A percentile compares a stretch with the other conserved stretches of the same genome.
Evolutionary conservation across 2,113 vertebrate genomes (phyloP).

Genomic region (Myiozetetes cayanensis): DNA sequence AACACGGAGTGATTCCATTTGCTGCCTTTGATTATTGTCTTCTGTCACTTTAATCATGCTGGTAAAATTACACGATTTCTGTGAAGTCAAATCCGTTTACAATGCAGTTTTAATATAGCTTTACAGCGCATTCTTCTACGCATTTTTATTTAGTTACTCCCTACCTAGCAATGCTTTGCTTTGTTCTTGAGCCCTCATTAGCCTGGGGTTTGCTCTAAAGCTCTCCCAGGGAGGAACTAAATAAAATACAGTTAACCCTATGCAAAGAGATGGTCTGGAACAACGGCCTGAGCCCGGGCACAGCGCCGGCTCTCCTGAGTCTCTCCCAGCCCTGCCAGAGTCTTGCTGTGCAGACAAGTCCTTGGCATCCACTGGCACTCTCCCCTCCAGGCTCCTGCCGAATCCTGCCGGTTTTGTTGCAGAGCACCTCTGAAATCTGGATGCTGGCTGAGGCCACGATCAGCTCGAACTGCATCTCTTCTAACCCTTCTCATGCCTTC

Average conservation of each 20-base stretch:
- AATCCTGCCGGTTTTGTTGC: background rate
- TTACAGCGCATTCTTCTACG: conserved; percentile 32
- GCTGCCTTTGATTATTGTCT: conserved; percentile 65
- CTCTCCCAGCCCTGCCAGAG: background rate
- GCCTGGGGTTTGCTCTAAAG: conserved; percentile 58
- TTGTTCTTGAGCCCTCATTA: conserved; percentile 65
- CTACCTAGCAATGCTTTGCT: conserved; percentile 58
- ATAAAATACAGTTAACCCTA: background rate
- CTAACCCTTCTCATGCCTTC: background rate
- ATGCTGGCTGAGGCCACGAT: fast-evolving
- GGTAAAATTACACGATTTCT: conserved; percentile 63
- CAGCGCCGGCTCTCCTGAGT: background rate
- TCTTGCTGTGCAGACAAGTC: background rate
- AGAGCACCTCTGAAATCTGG: background rate
- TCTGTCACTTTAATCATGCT: conserved; percentile 69
- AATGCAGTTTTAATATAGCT: conserved; percentile 61
- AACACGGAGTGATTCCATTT: conserved; percentile 57
- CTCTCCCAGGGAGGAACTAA: conserved; percentile 49
- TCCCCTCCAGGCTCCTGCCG: background rate
- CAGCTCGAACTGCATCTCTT: background rate
- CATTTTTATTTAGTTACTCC: conserved; percentile 65
- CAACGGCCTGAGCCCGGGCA: background rate
- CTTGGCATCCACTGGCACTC: background rate
- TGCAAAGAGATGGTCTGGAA: conserved; percentile 12
- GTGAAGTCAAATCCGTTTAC: conserved; percentile 66